Evolutionary conservation across 2,113 vertebrate genomes (phyloP).

Genomic region (Odocoileus virginianus): DNA sequence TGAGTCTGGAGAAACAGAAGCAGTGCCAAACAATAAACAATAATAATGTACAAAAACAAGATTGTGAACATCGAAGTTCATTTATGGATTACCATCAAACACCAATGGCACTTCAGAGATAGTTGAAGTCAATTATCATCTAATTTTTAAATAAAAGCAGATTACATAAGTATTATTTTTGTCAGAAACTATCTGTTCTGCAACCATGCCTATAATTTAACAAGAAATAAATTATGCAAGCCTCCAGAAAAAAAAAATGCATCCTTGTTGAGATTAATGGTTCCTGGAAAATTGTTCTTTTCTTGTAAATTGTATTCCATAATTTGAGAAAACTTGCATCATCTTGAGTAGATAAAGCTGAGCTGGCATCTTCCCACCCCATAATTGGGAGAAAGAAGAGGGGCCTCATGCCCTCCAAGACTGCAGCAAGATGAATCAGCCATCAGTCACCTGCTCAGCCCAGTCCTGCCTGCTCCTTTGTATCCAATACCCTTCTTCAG

Average conservation of each 20-base stretch:
- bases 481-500: background rate
- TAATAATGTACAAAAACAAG: background rate
- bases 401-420: background rate
- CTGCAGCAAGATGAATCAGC: background rate
- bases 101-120: background rate
- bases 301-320: background rate
- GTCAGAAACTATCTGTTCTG: conserved; percentile 35
- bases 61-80: background rate
- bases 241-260: background rate
- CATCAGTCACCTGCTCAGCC: background rate
- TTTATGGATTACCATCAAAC: rapidly evolving
- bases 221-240: conserved; percentile 58
- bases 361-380: background rate
- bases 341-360: background rate
- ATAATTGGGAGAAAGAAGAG: background rate
- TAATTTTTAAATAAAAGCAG: conserved; percentile 18
- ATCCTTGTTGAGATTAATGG: conserved; percentile 32
- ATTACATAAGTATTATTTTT: background rate
- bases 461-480: background rate
- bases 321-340: background rate
- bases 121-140: background rate
- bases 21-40: background rate
- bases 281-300: conserved; percentile 27
- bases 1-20: background rate
- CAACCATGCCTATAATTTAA: conserved; percentile 34